These are phyloP conservation scores for Sminthurides bifidus DNA, from an alignment of 1,140 invertebrate genomes.

Conservation along the genomic window DNA sequence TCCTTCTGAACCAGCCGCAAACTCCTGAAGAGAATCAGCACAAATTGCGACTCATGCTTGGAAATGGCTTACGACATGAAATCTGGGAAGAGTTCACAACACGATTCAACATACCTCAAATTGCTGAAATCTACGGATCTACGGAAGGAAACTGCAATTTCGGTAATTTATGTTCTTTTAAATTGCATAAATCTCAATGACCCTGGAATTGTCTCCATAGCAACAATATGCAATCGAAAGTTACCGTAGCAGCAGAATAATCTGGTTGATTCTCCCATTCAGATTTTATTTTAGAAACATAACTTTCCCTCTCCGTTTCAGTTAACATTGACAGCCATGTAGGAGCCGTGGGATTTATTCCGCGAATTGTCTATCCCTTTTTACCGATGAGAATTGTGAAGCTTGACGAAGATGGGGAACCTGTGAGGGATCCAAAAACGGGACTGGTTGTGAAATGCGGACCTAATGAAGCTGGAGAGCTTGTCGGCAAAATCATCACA, in stretches of 20 bases:
- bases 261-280: too few relatives aligned
- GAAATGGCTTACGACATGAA: constrained; percentile 51
- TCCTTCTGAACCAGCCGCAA: constrained; percentile 47
- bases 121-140: constrained; percentile 52
- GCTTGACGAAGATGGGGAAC: constrained; percentile 74
- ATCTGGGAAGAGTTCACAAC: constrained; percentile 51
- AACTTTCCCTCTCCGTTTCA: not conserved
- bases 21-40: constrained; percentile 42
- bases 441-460: constrained; percentile 72
- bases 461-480: constrained; percentile 64
- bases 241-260: too few relatives aligned
- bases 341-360: constrained; percentile 91
- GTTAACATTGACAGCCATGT: constrained; percentile 63
- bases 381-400: constrained; percentile 83
- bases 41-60: constrained; percentile 46
- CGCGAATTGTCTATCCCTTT: constrained; percentile 54
- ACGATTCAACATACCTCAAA: constrained; percentile 43
- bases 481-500: constrained; percentile 87
- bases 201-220: not conserved
- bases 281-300: too few relatives aligned
- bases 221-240: not conserved
- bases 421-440: constrained; percentile 50
- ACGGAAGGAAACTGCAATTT: constrained; percentile 52
- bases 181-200: not conserved
- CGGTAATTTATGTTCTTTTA: constrained; percentile 24